A percentile compares a stretch with the other conserved stretches of the same genome.
phyloP scores from a whole-genome alignment of 2,113 vertebrate genomes.

The Panurus biarmicus region DNA sequence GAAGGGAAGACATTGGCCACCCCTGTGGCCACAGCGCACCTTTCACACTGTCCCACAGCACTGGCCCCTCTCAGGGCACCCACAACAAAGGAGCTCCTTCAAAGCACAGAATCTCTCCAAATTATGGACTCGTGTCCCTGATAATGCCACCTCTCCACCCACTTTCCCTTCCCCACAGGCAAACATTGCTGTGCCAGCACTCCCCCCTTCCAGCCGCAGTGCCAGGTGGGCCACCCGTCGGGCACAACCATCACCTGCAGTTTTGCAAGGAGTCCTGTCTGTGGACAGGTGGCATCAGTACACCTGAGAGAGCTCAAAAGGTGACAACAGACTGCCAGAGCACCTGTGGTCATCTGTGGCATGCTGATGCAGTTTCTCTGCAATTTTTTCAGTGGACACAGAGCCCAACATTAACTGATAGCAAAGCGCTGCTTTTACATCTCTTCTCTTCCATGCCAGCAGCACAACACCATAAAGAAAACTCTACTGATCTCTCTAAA shows the following conservation, averaged over 20 bases:
- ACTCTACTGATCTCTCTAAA: background rate
- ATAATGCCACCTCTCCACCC: background rate
- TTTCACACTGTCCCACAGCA: background rate
- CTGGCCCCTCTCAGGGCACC: background rate
- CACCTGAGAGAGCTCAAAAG: constrained; percentile 15
- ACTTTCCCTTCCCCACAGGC: background rate
- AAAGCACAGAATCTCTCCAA: background rate
- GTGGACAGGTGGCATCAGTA: background rate
- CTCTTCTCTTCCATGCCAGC: background rate
- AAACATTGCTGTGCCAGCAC: rapidly evolving
- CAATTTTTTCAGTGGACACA: background rate
- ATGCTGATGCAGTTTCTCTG: background rate
- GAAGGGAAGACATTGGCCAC: background rate
- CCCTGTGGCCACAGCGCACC: rapidly evolving
- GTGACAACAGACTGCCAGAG: background rate
- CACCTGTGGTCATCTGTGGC: background rate
- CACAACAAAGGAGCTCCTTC: background rate
- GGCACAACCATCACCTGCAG: background rate
- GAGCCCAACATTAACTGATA: background rate
- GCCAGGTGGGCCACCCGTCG: background rate
- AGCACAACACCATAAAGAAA: background rate
- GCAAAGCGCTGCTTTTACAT: background rate
- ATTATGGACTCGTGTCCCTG: background rate
- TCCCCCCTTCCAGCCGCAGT: background rate
- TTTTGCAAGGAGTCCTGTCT: background rate